Conservation (phyloP, 2,113 vertebrate genomes). For the Montifringilla adamsi region DNA sequence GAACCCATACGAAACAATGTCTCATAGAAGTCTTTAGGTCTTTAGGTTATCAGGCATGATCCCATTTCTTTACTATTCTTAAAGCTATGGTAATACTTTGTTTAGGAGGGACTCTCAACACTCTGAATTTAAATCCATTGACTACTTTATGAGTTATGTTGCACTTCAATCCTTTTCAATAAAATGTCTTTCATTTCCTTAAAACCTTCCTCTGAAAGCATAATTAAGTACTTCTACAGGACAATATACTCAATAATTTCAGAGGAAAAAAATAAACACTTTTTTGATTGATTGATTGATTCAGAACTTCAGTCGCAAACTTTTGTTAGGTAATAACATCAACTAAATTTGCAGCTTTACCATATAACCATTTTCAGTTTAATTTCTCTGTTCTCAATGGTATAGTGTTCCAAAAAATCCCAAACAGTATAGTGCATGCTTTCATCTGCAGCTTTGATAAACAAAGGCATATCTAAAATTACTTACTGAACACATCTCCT, state of each 20-base stretch:
- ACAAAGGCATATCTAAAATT: neutral
- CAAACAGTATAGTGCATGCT: neutral
- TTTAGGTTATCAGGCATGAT: neutral
- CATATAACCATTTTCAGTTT: neutral
- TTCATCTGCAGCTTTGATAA: neutral
- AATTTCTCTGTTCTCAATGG: neutral
- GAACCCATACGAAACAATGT: neutral
- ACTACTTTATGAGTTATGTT: neutral
- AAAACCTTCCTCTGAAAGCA: neutral
- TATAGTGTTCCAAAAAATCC: neutral
- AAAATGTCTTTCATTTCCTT: neutral
- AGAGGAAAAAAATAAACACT: neutral
- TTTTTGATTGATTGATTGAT: neutral
- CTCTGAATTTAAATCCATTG: neutral
- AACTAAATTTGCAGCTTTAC: neutral
- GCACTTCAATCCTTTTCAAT: neutral
- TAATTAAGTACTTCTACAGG: neutral
- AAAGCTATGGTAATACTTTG: neutral
- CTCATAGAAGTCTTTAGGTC: neutral
- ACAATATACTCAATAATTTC: neutral
- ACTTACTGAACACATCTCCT: constrained; percentile 97
- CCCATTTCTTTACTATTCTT: neutral
- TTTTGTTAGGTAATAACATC: neutral
- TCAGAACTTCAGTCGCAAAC: neutral
- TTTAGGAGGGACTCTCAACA: neutral